A percentile compares a stretch with the other conserved stretches of the same genome.
Evolutionary conservation across 2,113 vertebrate species (phyloP).

Genomic region (Thomomys bottae): DNA sequence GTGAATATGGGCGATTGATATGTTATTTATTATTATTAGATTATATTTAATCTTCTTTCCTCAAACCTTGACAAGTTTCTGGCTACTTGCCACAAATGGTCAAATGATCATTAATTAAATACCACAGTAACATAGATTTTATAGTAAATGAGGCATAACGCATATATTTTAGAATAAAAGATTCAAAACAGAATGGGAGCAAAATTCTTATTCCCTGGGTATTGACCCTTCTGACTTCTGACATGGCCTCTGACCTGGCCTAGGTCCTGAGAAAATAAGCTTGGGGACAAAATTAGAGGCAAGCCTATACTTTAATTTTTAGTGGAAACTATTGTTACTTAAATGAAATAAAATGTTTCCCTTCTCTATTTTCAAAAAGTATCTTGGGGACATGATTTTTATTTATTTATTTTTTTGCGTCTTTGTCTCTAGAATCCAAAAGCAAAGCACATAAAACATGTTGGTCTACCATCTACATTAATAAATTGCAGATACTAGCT

Average conservation of each 20-base stretch:
- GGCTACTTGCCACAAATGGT: conserved; percentile 80
- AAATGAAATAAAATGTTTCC: conserved; percentile 16
- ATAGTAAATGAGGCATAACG: conserved; percentile 82
- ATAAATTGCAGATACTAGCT: conserved; percentile 66
- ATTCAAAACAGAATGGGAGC: conserved; percentile 77
- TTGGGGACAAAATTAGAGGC: conserved; percentile 45
- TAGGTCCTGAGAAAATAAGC: background rate
- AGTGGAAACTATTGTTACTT: background rate
- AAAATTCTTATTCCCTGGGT: conserved; percentile 58
- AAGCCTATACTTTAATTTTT: conserved; percentile 58
- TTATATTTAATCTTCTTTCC: conserved; percentile 77
- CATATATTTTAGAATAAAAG: conserved; percentile 75
- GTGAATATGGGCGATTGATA: conserved; percentile 72
- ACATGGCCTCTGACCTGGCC: background rate
- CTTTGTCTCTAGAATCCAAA: conserved; percentile 6
- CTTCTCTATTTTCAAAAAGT: conserved; percentile 49
- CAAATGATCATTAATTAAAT: conserved; percentile 83
- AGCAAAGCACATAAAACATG: conserved; percentile 74
- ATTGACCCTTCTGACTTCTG: conserved; percentile 63
- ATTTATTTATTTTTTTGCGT: background rate
- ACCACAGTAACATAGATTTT: conserved; percentile 83
- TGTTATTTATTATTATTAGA: background rate
- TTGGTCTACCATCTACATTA: conserved; percentile 69
- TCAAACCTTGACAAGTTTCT: conserved; percentile 78
- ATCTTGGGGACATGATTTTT: background rate